Base-by-base conservation (phyloP, 2,888 invertebrate genomes). In the Drosophila leonis region DNA sequence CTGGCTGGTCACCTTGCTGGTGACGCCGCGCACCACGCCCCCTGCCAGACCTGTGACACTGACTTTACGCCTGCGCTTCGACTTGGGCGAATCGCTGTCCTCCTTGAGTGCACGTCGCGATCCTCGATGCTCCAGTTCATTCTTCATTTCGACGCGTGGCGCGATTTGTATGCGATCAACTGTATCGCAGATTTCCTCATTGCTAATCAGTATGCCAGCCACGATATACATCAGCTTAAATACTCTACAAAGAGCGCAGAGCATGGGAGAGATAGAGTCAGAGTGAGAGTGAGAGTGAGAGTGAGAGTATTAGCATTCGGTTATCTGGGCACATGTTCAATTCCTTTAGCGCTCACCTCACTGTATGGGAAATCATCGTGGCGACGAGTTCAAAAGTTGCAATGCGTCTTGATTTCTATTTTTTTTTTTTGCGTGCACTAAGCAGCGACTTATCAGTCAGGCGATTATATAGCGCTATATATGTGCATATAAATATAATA, bases 151-250 rank as follows among this genome's bases (percentile, higher is more conserved):
- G 24, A 91, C 87, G 64, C 90, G 87, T 66, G 92, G 92, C 52
- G 92, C 86, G 35, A 92, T 91, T 67, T 91, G 90, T 18, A 92
- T 92, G 76, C 90, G 82, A 74, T 92, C 92, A 24, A 92, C 92
- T 8, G 92, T 92, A 55, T 92, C 90, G 75, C 92, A 92, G 57
- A 92, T 90, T 65, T 91, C 91, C 65, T 85, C 92, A 72, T 92
- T 92, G 70, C 92, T 91, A 54, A 91, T 83, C 41, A 92, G 79
- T 54, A 92, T 92, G 41, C 92, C 92, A 37, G 92, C 91, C 41
- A 92, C 92, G 72, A 92, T 92, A 75, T 92, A 92, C 82, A 92
- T 90, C 75, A 92, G 83, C 77, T 92, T 92, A 64, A 92, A 90
- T 64, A 92, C 91, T 82, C 92, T 92, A 72, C 15, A 59, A 51